Evolutionary conservation across 2,888 invertebrate species (phyloP), one percentile per base, ranked within the genome.

Genomic region (Adineta ricciae): DNA sequence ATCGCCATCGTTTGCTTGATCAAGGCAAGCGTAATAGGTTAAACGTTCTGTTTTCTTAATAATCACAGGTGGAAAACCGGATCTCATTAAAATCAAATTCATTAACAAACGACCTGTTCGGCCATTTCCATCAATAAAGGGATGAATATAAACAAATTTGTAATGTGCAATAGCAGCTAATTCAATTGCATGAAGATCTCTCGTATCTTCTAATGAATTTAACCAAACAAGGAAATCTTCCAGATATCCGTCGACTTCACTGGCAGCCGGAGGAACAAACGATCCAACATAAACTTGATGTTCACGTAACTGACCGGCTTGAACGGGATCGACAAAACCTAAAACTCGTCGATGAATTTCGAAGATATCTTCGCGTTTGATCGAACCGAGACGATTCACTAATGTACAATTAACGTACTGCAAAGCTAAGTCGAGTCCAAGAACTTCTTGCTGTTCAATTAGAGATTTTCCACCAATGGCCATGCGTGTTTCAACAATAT

Each of bases 121-220:
- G 0, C 97, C 98, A 89, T 98, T 98, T 83, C 98, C 97, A 90
- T 98, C 97, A 4, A 94, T 93, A 91, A 98, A 98, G 0, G 98
- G 98, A 92, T 98, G 98, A 87, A 98, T 96, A 89, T 95, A 95
- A 0, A 98, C 98, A 82, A 98, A 91, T 91, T 96, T 96, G 91
- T 97, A 98, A 91, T 98, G 98, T 0, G 96, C 97, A 84, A 97
- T 91, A 0, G 98, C 97, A 84, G 97, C 97, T 89, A 95, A 94
- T 90, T 96, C 95, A 88, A 97, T 94, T 36, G 96, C 96, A 92
- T 97, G 96, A 90, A 97, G 91, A 73, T 93, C 93, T 87, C 38
- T 38, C 2, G 78, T 78, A 78, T 78, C 78, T 78, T 41, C 78
- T n/a, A 41, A 38, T 41, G 78, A 95, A 90, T 92, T 92, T 16